phyloP scores from a whole-genome alignment of 2,797 vertebrate genomes.

The Phrynocephalus guinanensis region DNA sequence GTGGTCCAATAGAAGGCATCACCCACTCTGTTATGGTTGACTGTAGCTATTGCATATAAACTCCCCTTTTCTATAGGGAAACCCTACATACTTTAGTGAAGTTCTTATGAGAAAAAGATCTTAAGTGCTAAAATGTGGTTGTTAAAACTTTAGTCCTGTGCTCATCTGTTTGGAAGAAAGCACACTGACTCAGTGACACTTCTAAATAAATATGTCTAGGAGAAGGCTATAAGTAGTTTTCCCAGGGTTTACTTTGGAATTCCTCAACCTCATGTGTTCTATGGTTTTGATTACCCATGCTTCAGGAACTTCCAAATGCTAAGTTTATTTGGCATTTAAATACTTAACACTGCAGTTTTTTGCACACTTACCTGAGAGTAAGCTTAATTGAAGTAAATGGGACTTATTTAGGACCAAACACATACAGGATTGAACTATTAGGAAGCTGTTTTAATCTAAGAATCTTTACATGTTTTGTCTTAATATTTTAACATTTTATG shows the following conservation, averaged over 20 bases:
- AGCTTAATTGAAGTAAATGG: not conserved
- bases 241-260: slow-evolving; percentile 64
- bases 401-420: not conserved
- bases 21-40: no score
- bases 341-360: slow-evolving; percentile 13
- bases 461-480: slow-evolving; percentile 65
- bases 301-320: slow-evolving; percentile 64
- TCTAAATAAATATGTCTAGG: not conserved
- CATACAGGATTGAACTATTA: slow-evolving; percentile 12
- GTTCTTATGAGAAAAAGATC: not conserved
- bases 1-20: no score
- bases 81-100: no score
- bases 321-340: slow-evolving; percentile 70
- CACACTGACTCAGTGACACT: slow-evolving; percentile 46
- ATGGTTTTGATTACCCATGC: slow-evolving; percentile 67
- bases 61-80: no score
- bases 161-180: slow-evolving; percentile 18
- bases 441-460: slow-evolving; percentile 53
- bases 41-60: no score
- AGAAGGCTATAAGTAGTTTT: slow-evolving; percentile 34
- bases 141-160: not conserved
- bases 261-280: slow-evolving; percentile 56
- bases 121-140: not conserved
- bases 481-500: slow-evolving; percentile 66
- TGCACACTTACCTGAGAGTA: not conserved